A percentile compares a stretch with the other conserved stretches of the same genome.
phyloP scores from a whole-genome alignment of 1,140 invertebrate species.

The Drosophila watanabei region DNA sequence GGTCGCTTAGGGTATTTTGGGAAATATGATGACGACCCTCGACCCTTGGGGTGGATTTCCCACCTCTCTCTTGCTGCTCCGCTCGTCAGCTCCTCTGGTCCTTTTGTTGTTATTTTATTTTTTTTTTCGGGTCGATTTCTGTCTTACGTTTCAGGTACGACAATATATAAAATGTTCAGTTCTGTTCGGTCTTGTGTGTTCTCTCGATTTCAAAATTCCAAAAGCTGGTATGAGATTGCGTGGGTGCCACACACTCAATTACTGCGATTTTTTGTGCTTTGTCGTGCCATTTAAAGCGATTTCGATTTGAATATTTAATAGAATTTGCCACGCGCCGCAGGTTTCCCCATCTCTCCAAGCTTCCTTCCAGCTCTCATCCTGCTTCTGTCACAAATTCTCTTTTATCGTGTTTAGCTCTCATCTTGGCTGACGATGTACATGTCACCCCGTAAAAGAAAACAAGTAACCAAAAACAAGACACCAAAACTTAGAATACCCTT shows the following conservation, averaged over 20 bases:
- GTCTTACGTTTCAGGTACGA: slow-evolving; percentile 27
- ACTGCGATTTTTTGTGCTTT: slow-evolving; percentile 52
- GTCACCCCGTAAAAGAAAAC: slow-evolving; percentile 18
- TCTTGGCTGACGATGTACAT: slow-evolving; percentile 9
- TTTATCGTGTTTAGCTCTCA: slow-evolving; percentile 25
- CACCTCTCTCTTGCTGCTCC: not conserved
- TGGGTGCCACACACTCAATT: slow-evolving; percentile 42
- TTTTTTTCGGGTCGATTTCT: slow-evolving; percentile 47
- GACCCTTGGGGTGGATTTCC: slow-evolving; percentile 56
- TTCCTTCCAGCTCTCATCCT: not conserved
- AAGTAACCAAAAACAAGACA: slow-evolving; percentile 9
- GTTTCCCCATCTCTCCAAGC: slow-evolving; percentile 7
- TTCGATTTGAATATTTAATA: slow-evolving; percentile 73
- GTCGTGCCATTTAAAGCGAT: slow-evolving; percentile 44
- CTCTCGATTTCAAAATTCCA: not conserved
- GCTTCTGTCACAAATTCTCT: slow-evolving; percentile 12
- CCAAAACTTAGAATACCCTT: not conserved
- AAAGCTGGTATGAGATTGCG: slow-evolving; percentile 27
- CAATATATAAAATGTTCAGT: slow-evolving; percentile 10
- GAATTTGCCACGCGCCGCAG: slow-evolving; percentile 66
- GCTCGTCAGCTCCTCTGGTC: not conserved
- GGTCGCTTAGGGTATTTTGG: slow-evolving; percentile 41
- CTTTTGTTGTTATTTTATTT: slow-evolving; percentile 27
- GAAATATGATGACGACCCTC: slow-evolving; percentile 50
- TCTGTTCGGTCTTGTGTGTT: slow-evolving; percentile 6